Base-by-base conservation (phyloP, 2,888 invertebrate genomes). In the Hofmannophila pseudospretella region DNA sequence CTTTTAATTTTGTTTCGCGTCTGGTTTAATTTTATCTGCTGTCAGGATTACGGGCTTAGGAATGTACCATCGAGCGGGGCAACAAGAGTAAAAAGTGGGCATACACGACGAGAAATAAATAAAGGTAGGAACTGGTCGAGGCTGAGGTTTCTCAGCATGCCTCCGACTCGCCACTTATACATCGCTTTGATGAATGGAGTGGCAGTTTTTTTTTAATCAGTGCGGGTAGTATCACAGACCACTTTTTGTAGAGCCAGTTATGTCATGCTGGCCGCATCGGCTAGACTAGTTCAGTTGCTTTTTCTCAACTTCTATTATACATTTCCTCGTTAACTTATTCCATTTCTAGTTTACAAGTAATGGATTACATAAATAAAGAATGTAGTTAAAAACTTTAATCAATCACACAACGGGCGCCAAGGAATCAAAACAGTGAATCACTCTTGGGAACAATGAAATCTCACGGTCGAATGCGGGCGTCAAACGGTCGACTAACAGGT, bases 11-110 rank as follows among this genome's bases (percentile, higher is more conserved):
- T 84, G 75, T 85, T 86, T 80, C 76, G 76, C 79, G 86, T 86
- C 86, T 86, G 84, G 81, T 80, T 84, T 84, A 85, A 86, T 84
- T 85, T 86, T 84, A 84, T 84, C 82, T 73, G 75, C 77, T 78
- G 84, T 79, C 78, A 75, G 77, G 84, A 84, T 85, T 84, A 84
- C 85, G 73, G 77, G 76, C 82, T 81, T 79, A 82, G 86, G 86
- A 86, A 86, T 86, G 84, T 81, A 79, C 74, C 78, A 71, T 68
- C 76, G 75, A 60, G 52, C 59, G 51, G 39, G 61, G 70, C 27
- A 27, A 84, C 69, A 82, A 75, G 79, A 80, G 58, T 69, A 85
- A 84, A 81, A 82, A 78, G 67, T 60, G 57, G 59, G 55, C 74
- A 72, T 72, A 77, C 79, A 72, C 75, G 75, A 67, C 64, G 73